Conservation (phyloP, 2,888 invertebrate genomes). For the Stenurella melanura region DNA sequence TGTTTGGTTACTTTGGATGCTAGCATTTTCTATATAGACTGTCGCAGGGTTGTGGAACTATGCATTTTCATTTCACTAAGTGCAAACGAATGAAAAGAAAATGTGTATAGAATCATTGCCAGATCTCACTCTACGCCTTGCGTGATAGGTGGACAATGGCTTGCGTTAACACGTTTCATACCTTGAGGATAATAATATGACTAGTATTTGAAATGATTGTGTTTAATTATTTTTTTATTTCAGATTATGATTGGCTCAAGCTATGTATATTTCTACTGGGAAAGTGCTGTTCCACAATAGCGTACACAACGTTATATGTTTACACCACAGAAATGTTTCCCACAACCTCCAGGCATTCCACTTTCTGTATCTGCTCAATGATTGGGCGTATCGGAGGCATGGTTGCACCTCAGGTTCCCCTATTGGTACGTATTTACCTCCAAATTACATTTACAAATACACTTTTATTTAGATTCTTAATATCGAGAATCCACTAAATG, state of each 20-base stretch:
- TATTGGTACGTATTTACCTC: slow-evolving; percentile 74
- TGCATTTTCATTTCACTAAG: too few species aligned
- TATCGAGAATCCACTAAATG: background rate
- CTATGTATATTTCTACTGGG: slow-evolving; percentile 54
- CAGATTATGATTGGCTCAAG: slow-evolving; percentile 48
- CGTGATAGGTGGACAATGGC: too few species aligned
- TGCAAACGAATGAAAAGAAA: too few species aligned
- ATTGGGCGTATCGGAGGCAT: slow-evolving; percentile 82
- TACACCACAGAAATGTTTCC: slow-evolving; percentile 82
- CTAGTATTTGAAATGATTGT: too few species aligned
- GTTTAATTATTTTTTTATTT: slow-evolving; percentile 10
- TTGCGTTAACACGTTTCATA: too few species aligned
- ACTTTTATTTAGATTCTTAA: background rate
- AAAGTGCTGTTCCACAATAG: slow-evolving; percentile 59
- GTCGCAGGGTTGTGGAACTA: too few species aligned
- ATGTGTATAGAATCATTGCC: too few species aligned
- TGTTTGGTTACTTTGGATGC: too few species aligned
- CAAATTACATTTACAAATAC: too few species aligned
- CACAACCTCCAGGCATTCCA: slow-evolving; percentile 79
- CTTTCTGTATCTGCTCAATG: slow-evolving; percentile 82
- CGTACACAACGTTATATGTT: slow-evolving; percentile 58
- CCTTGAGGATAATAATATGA: too few species aligned
- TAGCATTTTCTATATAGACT: too few species aligned
- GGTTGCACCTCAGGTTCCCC: slow-evolving; percentile 82
- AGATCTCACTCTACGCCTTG: too few species aligned